These are phyloP conservation scores for Odontamblyopus lacepedii DNA, from an alignment of 2,797 vertebrate genomes.

Conservation along the genomic window DNA sequence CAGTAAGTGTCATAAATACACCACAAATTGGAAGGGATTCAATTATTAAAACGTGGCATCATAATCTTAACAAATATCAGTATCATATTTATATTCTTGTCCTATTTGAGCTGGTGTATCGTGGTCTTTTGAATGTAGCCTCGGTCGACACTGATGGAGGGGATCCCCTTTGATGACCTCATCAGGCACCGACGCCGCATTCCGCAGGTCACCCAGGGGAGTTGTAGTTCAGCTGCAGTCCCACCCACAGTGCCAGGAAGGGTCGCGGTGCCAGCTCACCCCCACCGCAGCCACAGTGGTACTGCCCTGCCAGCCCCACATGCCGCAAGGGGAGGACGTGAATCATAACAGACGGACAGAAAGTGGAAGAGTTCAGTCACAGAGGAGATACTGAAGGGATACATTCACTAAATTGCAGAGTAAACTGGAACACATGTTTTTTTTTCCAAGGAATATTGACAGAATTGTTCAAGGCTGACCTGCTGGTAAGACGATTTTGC, in stretches of 20 bases:
- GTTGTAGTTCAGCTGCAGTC: constrained; percentile 46
- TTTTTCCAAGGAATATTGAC: constrained; percentile 2
- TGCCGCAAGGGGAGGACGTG: constrained; percentile 54
- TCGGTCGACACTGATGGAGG: constrained; percentile 20
- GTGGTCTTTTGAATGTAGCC: not conserved
- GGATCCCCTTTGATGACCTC: constrained; percentile 50
- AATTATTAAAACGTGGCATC: too few species aligned
- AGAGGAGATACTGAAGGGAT: constrained; percentile 5
- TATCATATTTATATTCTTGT: not conserved
- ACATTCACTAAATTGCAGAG: not conserved
- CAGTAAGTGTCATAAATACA: too few species aligned
- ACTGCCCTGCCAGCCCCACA: constrained; percentile 45
- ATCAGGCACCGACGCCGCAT: constrained; percentile 22
- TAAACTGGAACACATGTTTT: not conserved
- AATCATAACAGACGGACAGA: constrained; percentile 42
- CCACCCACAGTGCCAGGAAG: constrained; percentile 55
- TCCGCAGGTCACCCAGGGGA: constrained; percentile 35
- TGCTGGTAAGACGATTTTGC: constrained; percentile 49
- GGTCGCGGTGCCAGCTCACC: constrained; percentile 58
- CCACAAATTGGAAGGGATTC: too few species aligned
- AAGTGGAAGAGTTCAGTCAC: constrained; percentile 22
- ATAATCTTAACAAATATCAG: too few species aligned
- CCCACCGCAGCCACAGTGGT: constrained; percentile 40
- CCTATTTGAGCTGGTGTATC: not conserved
- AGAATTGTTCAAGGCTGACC: constrained; percentile 2